A percentile compares a stretch with the other conserved stretches of the same genome.
Evolutionary conservation across 1,140 invertebrate species (phyloP).

Genomic region (Idris sp.): DNA sequence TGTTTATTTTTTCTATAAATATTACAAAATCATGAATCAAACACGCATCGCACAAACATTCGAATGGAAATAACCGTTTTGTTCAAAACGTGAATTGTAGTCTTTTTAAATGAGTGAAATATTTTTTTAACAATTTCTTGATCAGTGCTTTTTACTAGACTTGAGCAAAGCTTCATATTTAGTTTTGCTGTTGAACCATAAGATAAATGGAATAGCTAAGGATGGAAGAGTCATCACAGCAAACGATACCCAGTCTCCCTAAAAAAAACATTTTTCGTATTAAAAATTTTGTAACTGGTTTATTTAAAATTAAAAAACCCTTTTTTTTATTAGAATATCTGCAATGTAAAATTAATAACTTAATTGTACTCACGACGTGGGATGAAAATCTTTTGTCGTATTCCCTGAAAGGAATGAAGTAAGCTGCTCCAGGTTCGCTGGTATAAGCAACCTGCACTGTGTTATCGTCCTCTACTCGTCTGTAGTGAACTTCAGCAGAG

Average conservation of each 20-base stretch:
- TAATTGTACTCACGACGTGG: constrained; percentile 87
- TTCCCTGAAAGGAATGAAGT: constrained; percentile 96
- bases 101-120: constrained; percentile 4
- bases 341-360: too few relatives aligned
- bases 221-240: constrained; percentile 97
- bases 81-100: constrained; percentile 13
- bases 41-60: constrained; percentile 69
- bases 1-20: constrained; percentile 54
- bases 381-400: constrained; percentile 99
- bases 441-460: constrained; percentile 91
- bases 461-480: constrained; percentile 86
- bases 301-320: too few relatives aligned
- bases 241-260: constrained; percentile 97
- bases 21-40: constrained; percentile 73
- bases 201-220: constrained; percentile 93
- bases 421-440: constrained; percentile 97
- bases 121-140: constrained; percentile 22
- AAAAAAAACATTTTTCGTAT: too few relatives aligned
- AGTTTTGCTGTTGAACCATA: constrained; percentile 96
- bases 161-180: constrained; percentile 91
- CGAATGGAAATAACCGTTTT: constrained; percentile 58
- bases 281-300: too few relatives aligned
- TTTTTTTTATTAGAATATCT: too few relatives aligned
- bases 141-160: constrained; percentile 73
- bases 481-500: constrained; percentile 94